Evolutionary conservation across 1,140 invertebrate species (phyloP).

Genomic region (Zaprionus africanus): DNA sequence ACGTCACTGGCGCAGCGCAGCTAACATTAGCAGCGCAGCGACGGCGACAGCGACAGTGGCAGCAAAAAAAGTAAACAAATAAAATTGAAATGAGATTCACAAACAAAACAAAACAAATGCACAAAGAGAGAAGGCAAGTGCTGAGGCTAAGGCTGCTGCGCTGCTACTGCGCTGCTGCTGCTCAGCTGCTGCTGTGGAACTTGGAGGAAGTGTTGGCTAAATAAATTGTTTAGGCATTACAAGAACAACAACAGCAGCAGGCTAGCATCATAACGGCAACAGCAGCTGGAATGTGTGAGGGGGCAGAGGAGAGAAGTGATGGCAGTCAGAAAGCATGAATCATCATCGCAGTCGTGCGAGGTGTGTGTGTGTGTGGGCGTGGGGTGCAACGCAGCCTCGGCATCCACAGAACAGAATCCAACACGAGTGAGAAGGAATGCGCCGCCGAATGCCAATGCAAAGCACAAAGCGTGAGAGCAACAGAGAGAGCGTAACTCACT

Average conservation of each 20-base stretch:
- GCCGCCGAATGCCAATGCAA: conserved; percentile 46
- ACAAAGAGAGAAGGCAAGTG: conserved; percentile 3
- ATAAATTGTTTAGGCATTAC: conserved; percentile 40
- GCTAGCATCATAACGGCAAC: conserved; percentile 9
- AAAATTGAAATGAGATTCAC: background rate
- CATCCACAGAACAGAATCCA: conserved; percentile 55
- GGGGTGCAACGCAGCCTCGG: background rate
- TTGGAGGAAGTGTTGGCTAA: conserved; percentile 43
- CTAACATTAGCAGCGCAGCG: background rate
- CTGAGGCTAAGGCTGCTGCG: conserved; percentile 23
- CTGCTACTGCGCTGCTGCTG: conserved; percentile 27
- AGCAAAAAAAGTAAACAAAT: conserved; percentile 25
- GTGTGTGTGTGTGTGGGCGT: conserved; percentile 2
- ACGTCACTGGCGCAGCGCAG: conserved; percentile 41
- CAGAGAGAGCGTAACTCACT: conserved; percentile 15
- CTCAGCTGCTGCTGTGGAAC: conserved; percentile 31
- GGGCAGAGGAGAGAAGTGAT: conserved; percentile 32
- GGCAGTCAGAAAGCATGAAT: conserved; percentile 68
- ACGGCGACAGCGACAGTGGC: background rate
- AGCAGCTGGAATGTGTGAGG: no score
- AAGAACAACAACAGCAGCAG: conserved; percentile 32
- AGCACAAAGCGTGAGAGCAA: conserved; percentile 15
- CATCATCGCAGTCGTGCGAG: conserved; percentile 59
- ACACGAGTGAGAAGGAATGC: conserved; percentile 34
- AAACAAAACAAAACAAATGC: conserved; percentile 34